Conservation (phyloP, 2,113 vertebrate species). For the Osmerus eperlanus region DNA sequence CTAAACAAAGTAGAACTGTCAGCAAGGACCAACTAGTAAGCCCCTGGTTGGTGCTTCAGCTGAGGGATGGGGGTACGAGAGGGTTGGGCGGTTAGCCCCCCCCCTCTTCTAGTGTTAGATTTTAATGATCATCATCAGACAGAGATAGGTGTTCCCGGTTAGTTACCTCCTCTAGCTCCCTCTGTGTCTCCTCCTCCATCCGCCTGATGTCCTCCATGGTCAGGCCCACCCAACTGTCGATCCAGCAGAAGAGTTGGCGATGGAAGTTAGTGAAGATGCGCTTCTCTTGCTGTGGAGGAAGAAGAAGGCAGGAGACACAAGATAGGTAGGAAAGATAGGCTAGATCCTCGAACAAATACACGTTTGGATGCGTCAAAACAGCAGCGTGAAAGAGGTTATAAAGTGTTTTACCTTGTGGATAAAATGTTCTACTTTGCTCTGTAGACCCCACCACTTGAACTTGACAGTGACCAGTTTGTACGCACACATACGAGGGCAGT, state of each 20-base stretch:
- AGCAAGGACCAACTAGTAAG: conserved; percentile 60
- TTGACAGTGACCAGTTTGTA: conserved; percentile 98
- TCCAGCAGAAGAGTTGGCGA: conserved; percentile 98
- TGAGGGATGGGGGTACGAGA: conserved; percentile 5
- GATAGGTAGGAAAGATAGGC: not conserved
- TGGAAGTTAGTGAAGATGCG: conserved; percentile 99
- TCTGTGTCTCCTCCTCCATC: conserved; percentile 97
- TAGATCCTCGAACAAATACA: not conserved
- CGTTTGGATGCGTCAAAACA: not conserved
- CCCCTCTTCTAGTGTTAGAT: not conserved
- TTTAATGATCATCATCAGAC: conserved; percentile 4
- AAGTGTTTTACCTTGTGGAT: conserved; percentile 83
- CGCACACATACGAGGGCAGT: conserved; percentile 92
- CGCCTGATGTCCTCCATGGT: conserved; percentile 96
- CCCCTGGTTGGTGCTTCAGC: conserved; percentile 24
- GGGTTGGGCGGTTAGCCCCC: conserved; percentile 11
- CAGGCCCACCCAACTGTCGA: conserved; percentile 93
- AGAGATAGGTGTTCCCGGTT: not conserved
- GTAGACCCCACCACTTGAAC: conserved; percentile 97
- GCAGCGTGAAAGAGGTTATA: not conserved
- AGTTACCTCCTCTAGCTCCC: conserved; percentile 91
- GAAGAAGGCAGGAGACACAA: not conserved
- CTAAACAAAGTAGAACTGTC: conserved; percentile 84
- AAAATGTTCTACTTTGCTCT: conserved; percentile 94
- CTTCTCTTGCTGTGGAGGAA: conserved; percentile 88